Percentiles rank a stretch among this genome's conserved stretches.
Evolutionary conservation across 2,888 invertebrate genomes (phyloP).

Genomic region (Noctua comes): DNA sequence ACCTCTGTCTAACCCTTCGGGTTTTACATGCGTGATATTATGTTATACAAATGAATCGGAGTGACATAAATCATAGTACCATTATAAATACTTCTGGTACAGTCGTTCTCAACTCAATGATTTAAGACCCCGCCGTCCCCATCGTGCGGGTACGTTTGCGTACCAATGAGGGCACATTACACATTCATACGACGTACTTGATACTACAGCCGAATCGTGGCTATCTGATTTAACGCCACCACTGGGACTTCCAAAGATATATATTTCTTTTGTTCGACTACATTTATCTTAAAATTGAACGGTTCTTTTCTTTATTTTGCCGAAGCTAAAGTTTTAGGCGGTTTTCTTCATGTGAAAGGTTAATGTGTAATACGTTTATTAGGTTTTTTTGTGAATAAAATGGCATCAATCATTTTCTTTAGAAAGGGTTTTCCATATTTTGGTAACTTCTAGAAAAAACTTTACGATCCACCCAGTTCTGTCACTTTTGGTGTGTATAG

Average conservation of each 20-base stretch:
- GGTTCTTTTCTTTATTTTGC: not conserved
- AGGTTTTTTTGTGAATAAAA: not conserved
- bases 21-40: too few species aligned
- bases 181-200: conserved; percentile 43
- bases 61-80: not conserved
- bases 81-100: conserved; percentile 26
- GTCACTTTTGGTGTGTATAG: not conserved
- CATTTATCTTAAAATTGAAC: conserved; percentile 32
- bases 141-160: conserved; percentile 6
- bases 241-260: conserved; percentile 45
- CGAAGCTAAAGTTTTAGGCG: not conserved
- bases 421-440: not conserved
- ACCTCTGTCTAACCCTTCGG: too few species aligned
- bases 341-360: not conserved
- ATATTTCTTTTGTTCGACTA: conserved; percentile 45
- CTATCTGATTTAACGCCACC: conserved; percentile 54
- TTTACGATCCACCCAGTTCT: not conserved
- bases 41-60: too few species aligned
- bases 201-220: conserved; percentile 30
- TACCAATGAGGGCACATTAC: conserved; percentile 37
- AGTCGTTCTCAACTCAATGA: conserved; percentile 16
- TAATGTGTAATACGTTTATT: not conserved
- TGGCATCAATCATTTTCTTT: not conserved
- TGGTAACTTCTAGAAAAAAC: not conserved
- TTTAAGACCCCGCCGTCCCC: conserved; percentile 32